These are phyloP conservation scores for Eupithecia exiguata DNA, from an alignment of 2,888 invertebrate species.

Conservation along the genomic window DNA sequence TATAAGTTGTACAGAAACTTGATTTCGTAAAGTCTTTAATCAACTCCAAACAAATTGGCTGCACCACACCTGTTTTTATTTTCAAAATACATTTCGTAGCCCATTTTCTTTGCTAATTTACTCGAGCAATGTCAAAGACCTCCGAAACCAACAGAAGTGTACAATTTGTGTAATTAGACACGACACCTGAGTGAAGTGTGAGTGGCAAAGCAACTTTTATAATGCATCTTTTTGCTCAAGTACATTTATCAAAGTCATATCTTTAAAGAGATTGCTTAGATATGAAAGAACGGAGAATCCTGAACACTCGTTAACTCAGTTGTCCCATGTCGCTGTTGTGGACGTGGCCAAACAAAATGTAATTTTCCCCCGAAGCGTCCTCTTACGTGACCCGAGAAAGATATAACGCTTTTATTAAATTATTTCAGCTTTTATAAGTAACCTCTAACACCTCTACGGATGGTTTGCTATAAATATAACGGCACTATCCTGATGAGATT, in stretches of 20 bases:
- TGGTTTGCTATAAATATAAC: slow-evolving; percentile 68
- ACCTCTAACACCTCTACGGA: slow-evolving; percentile 69
- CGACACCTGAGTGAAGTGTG: slow-evolving; percentile 13
- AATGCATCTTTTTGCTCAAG: slow-evolving; percentile 30
- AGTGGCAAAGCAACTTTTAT: slow-evolving; percentile 17
- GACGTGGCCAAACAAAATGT: slow-evolving; percentile 82
- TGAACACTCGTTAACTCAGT: slow-evolving; percentile 80
- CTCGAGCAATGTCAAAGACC: slow-evolving; percentile 21
- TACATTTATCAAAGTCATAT: slow-evolving; percentile 51
- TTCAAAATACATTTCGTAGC: slow-evolving; percentile 16
- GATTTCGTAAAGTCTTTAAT: slow-evolving; percentile 18
- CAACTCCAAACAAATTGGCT: slow-evolving; percentile 16
- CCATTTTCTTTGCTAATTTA: slow-evolving; percentile 21
- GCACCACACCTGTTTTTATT: slow-evolving; percentile 17
- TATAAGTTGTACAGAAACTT: slow-evolving; percentile 3
- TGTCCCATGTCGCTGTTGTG: slow-evolving; percentile 72
- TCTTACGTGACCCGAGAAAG: slow-evolving; percentile 82
- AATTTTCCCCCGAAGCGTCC: slow-evolving; percentile 79
- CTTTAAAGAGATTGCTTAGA: slow-evolving; percentile 68
- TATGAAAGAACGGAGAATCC: slow-evolving; percentile 77
- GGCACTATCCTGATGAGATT: slow-evolving; percentile 66
- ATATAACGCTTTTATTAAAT: slow-evolving; percentile 82
- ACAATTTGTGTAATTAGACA: slow-evolving; percentile 30
- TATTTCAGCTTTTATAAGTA: slow-evolving; percentile 79
- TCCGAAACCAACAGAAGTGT: slow-evolving; percentile 31